These are phyloP conservation scores for Sesia apiformis DNA, from an alignment of 2,888 invertebrate genomes.

Conservation along the genomic window DNA sequence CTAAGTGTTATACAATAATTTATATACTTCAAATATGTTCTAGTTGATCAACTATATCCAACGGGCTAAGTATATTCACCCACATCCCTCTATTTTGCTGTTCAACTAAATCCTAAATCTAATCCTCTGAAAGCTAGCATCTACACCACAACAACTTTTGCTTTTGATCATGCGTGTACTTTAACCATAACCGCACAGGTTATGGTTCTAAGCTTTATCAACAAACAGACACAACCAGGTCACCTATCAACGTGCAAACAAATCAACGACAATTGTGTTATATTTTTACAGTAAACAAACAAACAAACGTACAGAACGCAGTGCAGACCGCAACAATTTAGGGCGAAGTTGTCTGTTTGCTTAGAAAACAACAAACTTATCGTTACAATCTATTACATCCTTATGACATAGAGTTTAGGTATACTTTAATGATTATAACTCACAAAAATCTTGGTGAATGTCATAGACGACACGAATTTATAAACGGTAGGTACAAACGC, in stretches of 20 bases:
- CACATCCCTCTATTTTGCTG: too few relatives aligned
- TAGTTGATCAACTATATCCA: too few relatives aligned
- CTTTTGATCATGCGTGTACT: too few relatives aligned
- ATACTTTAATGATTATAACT: neutral
- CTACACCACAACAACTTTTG: too few relatives aligned
- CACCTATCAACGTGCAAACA: conserved; percentile 30
- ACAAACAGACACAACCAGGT: neutral
- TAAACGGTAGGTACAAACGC: conserved; percentile 31
- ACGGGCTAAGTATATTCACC: too few relatives aligned
- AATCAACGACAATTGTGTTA: conserved; percentile 43
- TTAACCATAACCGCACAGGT: neutral
- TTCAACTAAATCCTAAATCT: too few relatives aligned
- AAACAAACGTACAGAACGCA: conserved; percentile 30
- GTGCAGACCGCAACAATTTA: conserved; percentile 49
- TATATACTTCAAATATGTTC: too few relatives aligned
- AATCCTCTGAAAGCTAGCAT: too few relatives aligned
- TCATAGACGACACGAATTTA: conserved; percentile 36
- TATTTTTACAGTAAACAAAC: conserved; percentile 44
- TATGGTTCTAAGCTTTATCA: neutral
- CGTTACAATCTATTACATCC: conserved; percentile 9
- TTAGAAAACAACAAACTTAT: conserved; percentile 36
- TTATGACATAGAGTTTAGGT: neutral
- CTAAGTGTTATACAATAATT: too few relatives aligned
- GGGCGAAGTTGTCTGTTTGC: conserved; percentile 34
- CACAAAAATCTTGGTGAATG: conserved; percentile 10